Base-by-base conservation (phyloP, 2,888 invertebrate species). In the Phengaris arion region DNA sequence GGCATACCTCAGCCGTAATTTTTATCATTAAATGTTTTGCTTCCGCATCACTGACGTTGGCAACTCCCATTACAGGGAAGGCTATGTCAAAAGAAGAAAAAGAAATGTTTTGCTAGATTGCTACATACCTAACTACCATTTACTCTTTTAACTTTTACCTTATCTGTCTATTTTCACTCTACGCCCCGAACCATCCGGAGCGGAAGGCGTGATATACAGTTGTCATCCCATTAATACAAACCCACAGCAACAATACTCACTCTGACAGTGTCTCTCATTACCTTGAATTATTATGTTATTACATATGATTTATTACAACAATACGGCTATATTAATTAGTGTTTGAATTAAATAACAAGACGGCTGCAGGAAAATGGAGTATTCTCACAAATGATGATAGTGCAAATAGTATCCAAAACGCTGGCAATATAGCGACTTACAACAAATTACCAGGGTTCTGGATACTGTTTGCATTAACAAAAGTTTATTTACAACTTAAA, bases 201-300 rank as follows among this genome's bases (percentile, higher is more conserved):
- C 68, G 68, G 68, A 69, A 69, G 55, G 69, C 12, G 55, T 74
- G 74, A 74, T 74, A 15, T 68, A 74, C 46, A 22, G 69, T 51
- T 68, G 69, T 55, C 55, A 75, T 75, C 75, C n/a, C 13, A 68
- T 74, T 74, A 64, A 68, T 64, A 51, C 74, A 15, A 35, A 48
- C 48, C 46, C 0, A 55, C 57, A 48, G 45, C 55, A 74, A 74
- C 74, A 74, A 74, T 74, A 64, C 22, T 48, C 46, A 46, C 15
- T 69, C 54, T 54, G 75, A 70, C 57, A 70, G 12, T 55, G 69
- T 55, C 22, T 46, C 72, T 54, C 72, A 52, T 68, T 69, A 69
- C 69, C 69, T 69, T 70, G 75, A 75, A 55, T 69, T 74, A 74
- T 51, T 75, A 55, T 69, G 74, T 68, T 68, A 75, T 75, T 57